These are phyloP conservation scores for Trematomus bernacchii DNA, from an alignment of 2,797 vertebrate species.

Conservation along the genomic window DNA sequence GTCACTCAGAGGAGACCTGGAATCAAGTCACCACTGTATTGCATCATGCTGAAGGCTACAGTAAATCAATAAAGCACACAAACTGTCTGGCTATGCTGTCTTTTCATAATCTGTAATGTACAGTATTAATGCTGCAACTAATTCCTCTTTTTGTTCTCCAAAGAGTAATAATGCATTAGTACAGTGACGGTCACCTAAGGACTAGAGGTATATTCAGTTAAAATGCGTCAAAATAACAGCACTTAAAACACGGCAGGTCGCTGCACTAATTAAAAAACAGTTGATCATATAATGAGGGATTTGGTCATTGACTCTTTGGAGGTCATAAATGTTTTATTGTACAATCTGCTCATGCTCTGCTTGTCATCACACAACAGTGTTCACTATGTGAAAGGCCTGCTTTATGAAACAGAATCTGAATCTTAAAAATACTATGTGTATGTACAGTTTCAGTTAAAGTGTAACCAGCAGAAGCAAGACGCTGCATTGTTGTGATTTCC, in stretches of 20 bases:
- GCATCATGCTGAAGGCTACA: slow-evolving; percentile 33
- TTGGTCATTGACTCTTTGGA: neutral
- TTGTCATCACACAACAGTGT: neutral
- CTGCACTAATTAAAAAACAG: slow-evolving; percentile 2
- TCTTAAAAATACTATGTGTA: neutral
- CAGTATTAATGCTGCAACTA: slow-evolving; percentile 12
- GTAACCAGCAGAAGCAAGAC: neutral
- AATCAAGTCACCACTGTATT: slow-evolving; percentile 45
- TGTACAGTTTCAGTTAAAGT: neutral
- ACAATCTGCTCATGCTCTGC: neutral
- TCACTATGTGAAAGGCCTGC: neutral
- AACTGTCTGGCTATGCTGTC: slow-evolving; percentile 5
- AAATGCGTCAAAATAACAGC: neutral
- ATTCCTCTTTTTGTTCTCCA: too few species aligned
- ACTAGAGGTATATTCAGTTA: slow-evolving; percentile 2
- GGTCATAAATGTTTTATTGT: neutral
- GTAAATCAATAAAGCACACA: neutral
- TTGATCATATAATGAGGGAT: neutral
- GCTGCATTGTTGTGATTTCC: neutral
- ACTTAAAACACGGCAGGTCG: neutral
- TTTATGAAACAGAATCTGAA: neutral
- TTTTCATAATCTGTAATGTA: slow-evolving; percentile 23
- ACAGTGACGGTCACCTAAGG: neutral
- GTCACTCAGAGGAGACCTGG: slow-evolving; percentile 36
- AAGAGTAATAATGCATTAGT: too few species aligned